Base-by-base conservation (phyloP, 2,888 invertebrate genomes). In the Volucella zonaria region DNA sequence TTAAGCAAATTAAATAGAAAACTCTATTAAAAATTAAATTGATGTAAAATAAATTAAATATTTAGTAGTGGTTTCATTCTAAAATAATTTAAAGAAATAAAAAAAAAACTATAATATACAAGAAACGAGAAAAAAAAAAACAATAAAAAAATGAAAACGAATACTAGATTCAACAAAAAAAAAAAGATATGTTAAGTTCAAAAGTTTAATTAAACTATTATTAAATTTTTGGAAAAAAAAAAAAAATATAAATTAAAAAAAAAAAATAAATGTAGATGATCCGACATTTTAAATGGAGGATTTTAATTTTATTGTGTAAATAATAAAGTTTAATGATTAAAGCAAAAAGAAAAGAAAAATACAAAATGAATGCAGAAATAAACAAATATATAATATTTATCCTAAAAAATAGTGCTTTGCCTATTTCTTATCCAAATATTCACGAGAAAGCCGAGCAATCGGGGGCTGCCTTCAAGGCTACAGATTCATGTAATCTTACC, bases 11-110 rank as follows among this genome's bases (percentile, higher is more conserved):
- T 18, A 61, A 51, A 85, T 74, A 56, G 45, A 78, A 76, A 87
- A 82, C 68, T 77, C 64, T 85, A 82, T 75, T 78, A 80, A 15
- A 66, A 86, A 83, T 58, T 77, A 75, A 87, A 86, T 82, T 80
- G 79, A 74, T 88, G 83, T 83, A 87, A 87, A 82, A 87, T 87
- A 86, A 75, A 66, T 87, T 79, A 75, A 82, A 82, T 86, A 82
- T 77, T 78, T 83, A 82, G 77, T 76, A 85, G 76, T 81, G 86
- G 86, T 78, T 68, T 82, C 87, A 87, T 66, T 73, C 58, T 74
- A 79, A 86, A 81, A 79, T 59, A 85, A 77, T 73, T 77, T 78
- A 82, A 78, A 61, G 31, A 64, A 74, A 82, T 86, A 86, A 85
- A 87, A 31, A 86, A 85, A 87, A 31, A 31, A 31, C 31, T 31